Evolutionary conservation across 2,888 invertebrate species (phyloP).

Genomic region (Tetrapedia diversipes): DNA sequence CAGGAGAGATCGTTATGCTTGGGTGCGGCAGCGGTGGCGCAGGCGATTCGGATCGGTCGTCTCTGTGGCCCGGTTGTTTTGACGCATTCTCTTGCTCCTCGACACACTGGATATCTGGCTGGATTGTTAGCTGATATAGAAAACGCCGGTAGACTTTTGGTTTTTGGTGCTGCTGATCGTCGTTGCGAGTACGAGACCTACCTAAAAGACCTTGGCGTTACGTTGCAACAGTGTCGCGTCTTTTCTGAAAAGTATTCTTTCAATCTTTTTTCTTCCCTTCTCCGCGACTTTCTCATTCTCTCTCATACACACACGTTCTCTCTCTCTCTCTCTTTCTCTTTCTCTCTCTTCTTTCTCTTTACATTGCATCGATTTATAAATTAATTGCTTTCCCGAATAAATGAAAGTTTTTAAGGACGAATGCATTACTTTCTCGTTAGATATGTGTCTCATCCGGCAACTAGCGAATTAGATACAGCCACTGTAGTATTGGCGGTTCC

Average conservation of each 20-base stretch:
- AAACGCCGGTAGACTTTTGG: constrained; percentile 85
- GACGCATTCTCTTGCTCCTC: constrained; percentile 91
- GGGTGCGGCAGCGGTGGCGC: constrained; percentile 90
- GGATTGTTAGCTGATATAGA: constrained; percentile 86
- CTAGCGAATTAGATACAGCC: constrained; percentile 85
- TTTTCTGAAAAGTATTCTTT: constrained; percentile 76
- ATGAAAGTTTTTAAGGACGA: neutral
- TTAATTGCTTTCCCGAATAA: neutral
- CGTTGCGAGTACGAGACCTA: constrained; percentile 87
- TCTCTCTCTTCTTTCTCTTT: neutral
- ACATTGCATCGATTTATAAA: neutral
- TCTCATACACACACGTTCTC: no score
- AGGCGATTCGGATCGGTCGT: constrained; percentile 86
- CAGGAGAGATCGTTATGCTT: constrained; percentile 92
- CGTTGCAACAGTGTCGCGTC: constrained; percentile 75
- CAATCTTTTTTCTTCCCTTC: neutral
- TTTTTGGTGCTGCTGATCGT: constrained; percentile 86
- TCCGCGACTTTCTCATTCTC: no score
- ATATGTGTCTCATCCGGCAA: constrained; percentile 71
- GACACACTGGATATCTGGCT: constrained; percentile 91
- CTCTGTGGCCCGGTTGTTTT: constrained; percentile 90
- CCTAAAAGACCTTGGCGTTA: constrained; percentile 88
- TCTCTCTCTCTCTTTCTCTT: neutral
- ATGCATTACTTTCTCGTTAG: constrained; percentile 49
- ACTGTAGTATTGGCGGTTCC: constrained; percentile 89